phyloP scores from a whole-genome alignment of 2,888 invertebrate genomes.

The Hermodice carunculata region DNA sequence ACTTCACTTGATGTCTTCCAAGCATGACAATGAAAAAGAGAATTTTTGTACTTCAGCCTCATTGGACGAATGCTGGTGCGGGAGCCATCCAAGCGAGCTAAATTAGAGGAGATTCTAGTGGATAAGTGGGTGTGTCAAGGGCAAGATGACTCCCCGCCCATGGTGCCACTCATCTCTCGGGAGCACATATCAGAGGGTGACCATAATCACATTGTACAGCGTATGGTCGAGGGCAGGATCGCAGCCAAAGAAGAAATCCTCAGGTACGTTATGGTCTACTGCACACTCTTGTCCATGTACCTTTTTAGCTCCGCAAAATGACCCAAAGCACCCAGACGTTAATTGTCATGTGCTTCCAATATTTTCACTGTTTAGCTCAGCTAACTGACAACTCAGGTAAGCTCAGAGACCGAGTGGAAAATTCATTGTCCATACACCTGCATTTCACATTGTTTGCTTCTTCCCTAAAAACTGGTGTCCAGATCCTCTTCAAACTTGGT shows the following conservation, averaged over 20 bases:
- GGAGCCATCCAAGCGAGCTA: slow-evolving; percentile 91
- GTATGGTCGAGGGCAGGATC: slow-evolving; percentile 96
- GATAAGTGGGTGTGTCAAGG: slow-evolving; percentile 80
- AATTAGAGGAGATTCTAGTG: slow-evolving; percentile 86
- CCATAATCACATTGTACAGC: slow-evolving; percentile 90
- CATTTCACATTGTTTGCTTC: too few species aligned
- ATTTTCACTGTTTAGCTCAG: too few species aligned
- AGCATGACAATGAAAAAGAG: not conserved
- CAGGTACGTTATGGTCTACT: slow-evolving; percentile 79
- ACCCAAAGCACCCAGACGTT: too few species aligned
- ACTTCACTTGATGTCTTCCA: not conserved
- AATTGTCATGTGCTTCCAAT: too few species aligned
- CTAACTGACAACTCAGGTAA: too few species aligned
- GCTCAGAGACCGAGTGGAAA: too few species aligned
- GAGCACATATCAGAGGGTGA: slow-evolving; percentile 94
- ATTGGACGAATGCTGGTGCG: slow-evolving; percentile 94
- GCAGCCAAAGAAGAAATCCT: slow-evolving; percentile 94
- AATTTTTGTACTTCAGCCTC: slow-evolving; percentile 74
- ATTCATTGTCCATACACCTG: too few species aligned
- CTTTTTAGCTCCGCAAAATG: too few species aligned
- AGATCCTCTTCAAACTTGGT: too few species aligned
- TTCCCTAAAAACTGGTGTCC: too few species aligned
- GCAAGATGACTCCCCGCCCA: slow-evolving; percentile 35
- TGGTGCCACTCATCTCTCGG: slow-evolving; percentile 79
- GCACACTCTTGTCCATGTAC: too few species aligned